Evolutionary conservation across 2,113 vertebrate genomes (phyloP).

Genomic region (Chelonoidis abingdonii): DNA sequence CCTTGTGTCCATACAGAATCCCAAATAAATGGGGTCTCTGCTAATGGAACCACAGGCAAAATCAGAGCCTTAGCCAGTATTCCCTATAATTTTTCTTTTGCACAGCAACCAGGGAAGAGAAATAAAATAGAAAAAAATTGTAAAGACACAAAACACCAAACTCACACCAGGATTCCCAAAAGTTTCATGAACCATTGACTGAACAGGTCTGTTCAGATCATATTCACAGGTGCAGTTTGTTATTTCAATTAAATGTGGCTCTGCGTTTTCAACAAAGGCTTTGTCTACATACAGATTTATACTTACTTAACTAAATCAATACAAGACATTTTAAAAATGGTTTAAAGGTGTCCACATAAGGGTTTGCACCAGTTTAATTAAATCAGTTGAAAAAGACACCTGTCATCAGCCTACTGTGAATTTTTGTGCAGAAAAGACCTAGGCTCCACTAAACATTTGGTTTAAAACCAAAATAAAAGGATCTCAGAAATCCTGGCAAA

Average conservation of each 20-base stretch:
- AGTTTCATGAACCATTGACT: background rate
- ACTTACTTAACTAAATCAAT: background rate
- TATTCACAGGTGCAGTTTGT: background rate
- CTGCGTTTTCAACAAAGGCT: conserved; percentile 15
- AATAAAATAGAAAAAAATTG: background rate
- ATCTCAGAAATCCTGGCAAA: background rate
- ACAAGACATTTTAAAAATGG: background rate
- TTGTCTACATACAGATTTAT: background rate
- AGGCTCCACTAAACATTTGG: background rate
- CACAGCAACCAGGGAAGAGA: background rate
- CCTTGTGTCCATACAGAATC: background rate
- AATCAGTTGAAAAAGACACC: conserved; percentile 7
- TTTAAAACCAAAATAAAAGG: background rate
- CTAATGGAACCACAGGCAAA: background rate
- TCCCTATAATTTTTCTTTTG: background rate
- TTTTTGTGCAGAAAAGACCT: background rate
- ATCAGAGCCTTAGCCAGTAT: background rate
- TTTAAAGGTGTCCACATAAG: background rate
- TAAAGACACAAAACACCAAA: background rate
- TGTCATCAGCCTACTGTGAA: background rate
- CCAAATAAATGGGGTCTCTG: rapidly evolving
- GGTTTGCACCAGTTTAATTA: background rate
- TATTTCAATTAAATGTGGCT: background rate
- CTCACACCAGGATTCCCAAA: background rate
- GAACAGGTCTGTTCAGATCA: background rate